Percentiles rank a stretch among this genome's conserved stretches.
phyloP scores from a whole-genome alignment of 92 coral and sea anemone species.

The Blastomussa wellsi region DNA sequence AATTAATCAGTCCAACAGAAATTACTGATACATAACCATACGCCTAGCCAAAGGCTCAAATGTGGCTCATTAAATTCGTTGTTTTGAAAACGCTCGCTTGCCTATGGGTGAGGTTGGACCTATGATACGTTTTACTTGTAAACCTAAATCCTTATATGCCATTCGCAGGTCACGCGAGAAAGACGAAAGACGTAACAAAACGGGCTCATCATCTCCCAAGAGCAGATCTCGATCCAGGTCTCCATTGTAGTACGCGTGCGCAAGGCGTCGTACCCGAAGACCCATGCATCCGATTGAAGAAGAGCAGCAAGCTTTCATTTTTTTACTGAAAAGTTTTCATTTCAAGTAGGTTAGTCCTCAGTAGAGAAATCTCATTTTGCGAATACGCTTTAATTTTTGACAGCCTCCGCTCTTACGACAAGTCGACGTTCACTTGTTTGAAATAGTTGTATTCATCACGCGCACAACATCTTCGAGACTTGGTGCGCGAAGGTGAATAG shows the following conservation, averaged over 20 bases:
- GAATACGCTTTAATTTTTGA: no score
- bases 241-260: conserved; percentile 28
- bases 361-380: not conserved
- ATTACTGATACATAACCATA: not conserved
- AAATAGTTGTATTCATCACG: no score
- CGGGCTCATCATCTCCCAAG: conserved; percentile 47
- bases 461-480: no score
- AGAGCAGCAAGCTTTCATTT: conserved; percentile 15
- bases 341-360: conserved; percentile 40
- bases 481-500: no score
- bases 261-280: not conserved
- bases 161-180: conserved; percentile 71
- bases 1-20: not conserved
- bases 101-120: not conserved
- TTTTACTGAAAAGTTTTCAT: conserved; percentile 12
- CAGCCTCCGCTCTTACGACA: no score
- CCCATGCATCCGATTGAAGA: no score
- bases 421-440: no score
- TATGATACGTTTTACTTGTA: not conserved
- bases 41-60: not conserved
- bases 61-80: not conserved
- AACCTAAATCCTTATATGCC: conserved; percentile 15
- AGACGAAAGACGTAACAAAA: conserved; percentile 35
- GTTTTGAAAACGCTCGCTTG: not conserved
- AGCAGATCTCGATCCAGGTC: conserved; percentile 53